Percentiles rank a stretch among this genome's conserved stretches.
Conservation (phyloP, 2,113 vertebrate genomes). For the Oreochromis aureus region DNA sequence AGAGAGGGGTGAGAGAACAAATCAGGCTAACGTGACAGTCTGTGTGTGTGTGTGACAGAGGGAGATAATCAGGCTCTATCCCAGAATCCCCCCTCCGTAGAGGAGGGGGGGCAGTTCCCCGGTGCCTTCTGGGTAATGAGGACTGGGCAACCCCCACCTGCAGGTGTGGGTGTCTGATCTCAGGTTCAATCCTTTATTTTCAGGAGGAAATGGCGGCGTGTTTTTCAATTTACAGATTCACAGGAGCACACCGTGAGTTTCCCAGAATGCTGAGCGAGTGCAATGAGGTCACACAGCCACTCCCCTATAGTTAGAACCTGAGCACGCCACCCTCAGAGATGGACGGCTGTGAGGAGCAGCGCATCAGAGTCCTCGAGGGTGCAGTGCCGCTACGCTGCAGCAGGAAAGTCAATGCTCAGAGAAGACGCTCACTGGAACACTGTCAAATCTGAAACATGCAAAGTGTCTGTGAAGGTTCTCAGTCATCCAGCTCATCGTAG, state of each 20-base stretch:
- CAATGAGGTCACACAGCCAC: not conserved
- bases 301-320: not conserved
- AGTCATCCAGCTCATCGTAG: not conserved
- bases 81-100: slow-evolving; percentile 24
- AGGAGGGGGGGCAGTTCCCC: not conserved
- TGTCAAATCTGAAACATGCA: not conserved
- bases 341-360: not conserved
- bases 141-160: not conserved
- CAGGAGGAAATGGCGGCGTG: not conserved
- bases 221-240: not conserved
- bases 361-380: not conserved
- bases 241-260: not conserved
- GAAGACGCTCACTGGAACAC: not conserved
- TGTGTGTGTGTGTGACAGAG: not conserved
- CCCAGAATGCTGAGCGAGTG: not conserved
- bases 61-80: slow-evolving; percentile 26
- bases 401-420: not conserved
- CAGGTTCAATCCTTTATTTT: slow-evolving; percentile 1
- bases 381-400: not conserved
- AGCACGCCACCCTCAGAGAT: not conserved
- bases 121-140: slow-evolving; percentile 52
- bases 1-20: not conserved
- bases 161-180: slow-evolving; percentile 19
- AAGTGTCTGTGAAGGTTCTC: not conserved
- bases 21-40: not conserved